Evolutionary conservation across 2,113 vertebrate species (phyloP), one percentile per base, ranked within the genome.

Genomic region (Circaetus cinerascens): DNA sequence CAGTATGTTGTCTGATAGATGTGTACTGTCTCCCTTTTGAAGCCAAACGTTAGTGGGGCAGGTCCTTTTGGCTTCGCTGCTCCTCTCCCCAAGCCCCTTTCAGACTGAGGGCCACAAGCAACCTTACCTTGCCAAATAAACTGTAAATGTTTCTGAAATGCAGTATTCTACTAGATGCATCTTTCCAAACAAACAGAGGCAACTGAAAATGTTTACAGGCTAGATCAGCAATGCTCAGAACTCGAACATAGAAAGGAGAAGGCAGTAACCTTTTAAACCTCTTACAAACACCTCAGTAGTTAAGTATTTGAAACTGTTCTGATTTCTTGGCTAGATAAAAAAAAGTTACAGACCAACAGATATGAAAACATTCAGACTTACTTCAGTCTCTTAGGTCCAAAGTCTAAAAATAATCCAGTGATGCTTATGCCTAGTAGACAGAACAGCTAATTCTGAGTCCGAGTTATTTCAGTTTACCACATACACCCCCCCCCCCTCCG

Each of bases 331-430:
- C 55, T 78, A 53, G 36, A 63, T 64, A 40, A 81, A 87, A 63
- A 76, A 69, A 36, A 21, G 46, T 36, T 91, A 50, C 36, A 74
- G 30, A 72, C 15, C 22, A 92, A 62, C 15, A 73, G 40, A 88
- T 67, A 60, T 34, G 60, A 90, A 88, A 88, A 71, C 62, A n/a
- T 69, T 71, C 57, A 60, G 29, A 53, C 27, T 62, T 76, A 16
- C 22, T 79, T 86, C 36, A 53, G 30, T 21, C 57, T 71, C 36
- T 36, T 60, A 78, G 34, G 51, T 66, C 30, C 21, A 51, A 83
- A 89, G 40, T 76, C 46, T 72, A 69, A 89, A 90, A 94, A 93
- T 64, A 93, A 76, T 50, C 18, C 62, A 80, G 4, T 8, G 25
- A 59, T 67, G 7, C 50, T 40, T 55, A 68, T 21, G 29, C 26